phyloP scores from a whole-genome alignment of 2,113 vertebrate species.

The Mirza zaza region DNA sequence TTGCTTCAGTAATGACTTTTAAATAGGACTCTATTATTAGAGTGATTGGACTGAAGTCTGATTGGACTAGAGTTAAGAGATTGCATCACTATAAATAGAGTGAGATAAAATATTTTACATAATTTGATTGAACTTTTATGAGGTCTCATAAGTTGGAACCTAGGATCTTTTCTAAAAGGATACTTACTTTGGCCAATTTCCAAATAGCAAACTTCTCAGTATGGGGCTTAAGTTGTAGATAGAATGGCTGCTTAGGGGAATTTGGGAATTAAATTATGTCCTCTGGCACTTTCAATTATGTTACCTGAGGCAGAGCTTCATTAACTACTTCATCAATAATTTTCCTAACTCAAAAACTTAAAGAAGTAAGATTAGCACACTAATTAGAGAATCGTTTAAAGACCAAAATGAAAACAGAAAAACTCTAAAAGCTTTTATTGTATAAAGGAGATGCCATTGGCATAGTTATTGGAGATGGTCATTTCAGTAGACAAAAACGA shows the following conservation, averaged over 20 bases:
- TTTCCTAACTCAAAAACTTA: not conserved
- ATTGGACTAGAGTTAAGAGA: conserved; percentile 47
- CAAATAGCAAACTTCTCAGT: not conserved
- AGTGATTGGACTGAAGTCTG: conserved; percentile 21
- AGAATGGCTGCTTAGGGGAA: not conserved
- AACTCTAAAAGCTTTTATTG: not conserved
- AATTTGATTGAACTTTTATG: conserved; percentile 52
- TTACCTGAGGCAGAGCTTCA: not conserved
- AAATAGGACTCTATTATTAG: conserved; percentile 65
- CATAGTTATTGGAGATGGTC: not conserved
- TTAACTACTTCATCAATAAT: not conserved
- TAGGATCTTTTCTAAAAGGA: conserved; percentile 9
- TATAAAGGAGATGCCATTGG: not conserved
- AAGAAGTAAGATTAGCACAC: not conserved
- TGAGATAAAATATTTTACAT: conserved; percentile 58
- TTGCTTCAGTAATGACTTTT: conserved; percentile 60
- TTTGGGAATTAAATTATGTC: conserved; percentile 43
- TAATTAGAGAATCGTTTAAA: conserved; percentile 22
- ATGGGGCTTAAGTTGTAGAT: not conserved
- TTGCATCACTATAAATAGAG: conserved; percentile 56
- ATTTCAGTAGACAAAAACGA: not conserved
- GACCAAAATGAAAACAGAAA: not conserved
- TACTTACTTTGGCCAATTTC: not conserved
- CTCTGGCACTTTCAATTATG: not conserved
- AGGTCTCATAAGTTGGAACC: not conserved